A percentile compares a stretch with the other conserved stretches of the same genome.
phyloP scores from a whole-genome alignment of 2,113 vertebrate species.

The Cryptotis parvus region DNA sequence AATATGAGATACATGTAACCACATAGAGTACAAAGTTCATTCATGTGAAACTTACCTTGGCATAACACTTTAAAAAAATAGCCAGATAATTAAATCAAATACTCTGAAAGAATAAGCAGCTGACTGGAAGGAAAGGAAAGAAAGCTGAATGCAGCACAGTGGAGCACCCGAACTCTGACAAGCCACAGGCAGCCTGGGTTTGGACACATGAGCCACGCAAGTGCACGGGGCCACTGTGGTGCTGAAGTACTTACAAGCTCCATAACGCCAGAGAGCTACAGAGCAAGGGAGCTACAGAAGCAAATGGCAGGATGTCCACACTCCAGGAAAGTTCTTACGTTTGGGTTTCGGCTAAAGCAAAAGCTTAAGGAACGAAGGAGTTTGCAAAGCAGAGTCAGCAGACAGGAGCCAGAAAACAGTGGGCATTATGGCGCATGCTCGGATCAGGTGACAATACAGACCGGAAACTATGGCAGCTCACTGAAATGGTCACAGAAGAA shows the following conservation, averaged over 20 bases:
- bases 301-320: constrained; percentile 86
- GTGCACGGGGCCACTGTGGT: constrained; percentile 88
- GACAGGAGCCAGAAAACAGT: constrained; percentile 88
- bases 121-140: constrained; percentile 73
- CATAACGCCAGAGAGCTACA: constrained; percentile 86
- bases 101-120: constrained; percentile 84
- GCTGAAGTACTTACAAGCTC: constrained; percentile 86
- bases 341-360: constrained; percentile 83
- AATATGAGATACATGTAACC: constrained; percentile 61
- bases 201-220: constrained; percentile 90
- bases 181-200: constrained; percentile 89
- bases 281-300: constrained; percentile 86
- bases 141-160: constrained; percentile 86
- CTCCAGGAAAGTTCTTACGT: constrained; percentile 77
- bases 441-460: constrained; percentile 93
- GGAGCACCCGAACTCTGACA: constrained; percentile 87
- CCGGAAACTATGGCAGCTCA: constrained; percentile 98
- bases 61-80: constrained; percentile 83
- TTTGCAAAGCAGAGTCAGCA: constrained; percentile 91
- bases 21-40: constrained; percentile 79
- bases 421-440: constrained; percentile 94
- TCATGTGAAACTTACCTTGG: constrained; percentile 88
- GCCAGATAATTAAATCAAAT: constrained; percentile 86
- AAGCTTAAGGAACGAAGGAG: constrained; percentile 88
- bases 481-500: constrained; percentile 93